Conservation (phyloP, 2,888 invertebrate genomes). For the Microdon myrmicae region DNA sequence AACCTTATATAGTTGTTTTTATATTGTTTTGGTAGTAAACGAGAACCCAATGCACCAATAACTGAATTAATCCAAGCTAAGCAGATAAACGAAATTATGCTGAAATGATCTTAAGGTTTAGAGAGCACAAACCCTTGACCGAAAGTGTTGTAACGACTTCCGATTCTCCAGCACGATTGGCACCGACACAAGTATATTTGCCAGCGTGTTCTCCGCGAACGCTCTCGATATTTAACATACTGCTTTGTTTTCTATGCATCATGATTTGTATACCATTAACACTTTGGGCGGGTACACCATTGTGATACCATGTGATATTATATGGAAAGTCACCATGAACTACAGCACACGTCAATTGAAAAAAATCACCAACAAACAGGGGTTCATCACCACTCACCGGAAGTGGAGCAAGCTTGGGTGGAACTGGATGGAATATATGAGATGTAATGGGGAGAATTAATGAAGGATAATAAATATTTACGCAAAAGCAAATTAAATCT, state of each 20-base stretch:
- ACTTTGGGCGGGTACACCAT: conserved; percentile 64
- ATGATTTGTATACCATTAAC: conserved; percentile 59
- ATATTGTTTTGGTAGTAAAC: conserved; percentile 6
- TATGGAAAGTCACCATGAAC: conserved; percentile 84
- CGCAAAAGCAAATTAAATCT: conserved; percentile 21
- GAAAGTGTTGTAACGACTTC: conserved; percentile 62
- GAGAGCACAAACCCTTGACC: conserved; percentile 64
- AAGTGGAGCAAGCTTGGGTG: conserved; percentile 74
- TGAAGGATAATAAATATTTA: conserved; percentile 27
- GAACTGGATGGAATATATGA: conserved; percentile 68
- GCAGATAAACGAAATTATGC: conserved; percentile 8
- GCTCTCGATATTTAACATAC: conserved; percentile 73
- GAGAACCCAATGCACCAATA: conserved; percentile 39
- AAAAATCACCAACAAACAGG: conserved; percentile 72
- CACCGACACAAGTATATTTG: conserved; percentile 78
- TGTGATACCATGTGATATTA: conserved; percentile 80
- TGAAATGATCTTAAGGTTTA: conserved; percentile 10
- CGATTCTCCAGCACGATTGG: conserved; percentile 71
- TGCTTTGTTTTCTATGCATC: conserved; percentile 71
- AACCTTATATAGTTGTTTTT: too few relatives aligned
- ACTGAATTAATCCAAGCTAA: conserved; percentile 12
- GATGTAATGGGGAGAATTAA: too few relatives aligned
- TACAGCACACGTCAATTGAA: conserved; percentile 74
- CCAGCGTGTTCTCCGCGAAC: conserved; percentile 75
- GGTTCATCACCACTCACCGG: conserved; percentile 72